Evolutionary conservation across 2,888 invertebrate species (phyloP).

Genomic region (Athetis lepigone): DNA sequence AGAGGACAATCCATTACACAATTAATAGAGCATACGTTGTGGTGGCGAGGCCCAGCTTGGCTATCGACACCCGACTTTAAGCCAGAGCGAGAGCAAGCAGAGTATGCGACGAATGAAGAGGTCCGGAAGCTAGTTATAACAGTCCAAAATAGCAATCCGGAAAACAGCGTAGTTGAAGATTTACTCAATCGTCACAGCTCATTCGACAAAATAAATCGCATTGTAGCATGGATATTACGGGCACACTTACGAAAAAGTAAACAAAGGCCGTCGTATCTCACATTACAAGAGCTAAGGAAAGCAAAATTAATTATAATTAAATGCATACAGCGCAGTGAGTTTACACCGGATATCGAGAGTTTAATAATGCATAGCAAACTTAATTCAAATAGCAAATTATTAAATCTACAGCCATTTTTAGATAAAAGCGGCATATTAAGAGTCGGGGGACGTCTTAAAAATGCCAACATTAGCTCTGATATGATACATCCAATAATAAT

Average conservation of each 20-base stretch:
- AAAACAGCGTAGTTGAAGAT: not conserved
- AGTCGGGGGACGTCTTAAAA: too few relatives aligned
- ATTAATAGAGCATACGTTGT: not conserved
- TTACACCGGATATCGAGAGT: not conserved
- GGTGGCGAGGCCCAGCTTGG: not conserved
- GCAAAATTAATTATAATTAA: constrained; percentile 1
- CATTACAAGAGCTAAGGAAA: constrained; percentile 2
- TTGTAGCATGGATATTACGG: constrained; percentile 1
- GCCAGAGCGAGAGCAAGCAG: not conserved
- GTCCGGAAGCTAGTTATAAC: not conserved
- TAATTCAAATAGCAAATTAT: too few relatives aligned
- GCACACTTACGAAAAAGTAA: not conserved
- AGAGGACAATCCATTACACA: not conserved
- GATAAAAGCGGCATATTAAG: too few relatives aligned
- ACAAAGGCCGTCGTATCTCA: constrained; percentile 1
- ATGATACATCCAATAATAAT: too few relatives aligned
- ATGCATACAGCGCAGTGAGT: not conserved
- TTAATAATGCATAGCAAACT: not conserved
- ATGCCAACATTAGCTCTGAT: too few relatives aligned
- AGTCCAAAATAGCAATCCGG: not conserved
- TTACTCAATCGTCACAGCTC: not conserved
- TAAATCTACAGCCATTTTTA: too few relatives aligned
- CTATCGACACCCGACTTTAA: not conserved
- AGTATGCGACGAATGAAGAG: not conserved
- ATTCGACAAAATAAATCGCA: not conserved